Base-by-base conservation (phyloP, 2,797 vertebrate species). In the Kryptopterus vitreolus region DNA sequence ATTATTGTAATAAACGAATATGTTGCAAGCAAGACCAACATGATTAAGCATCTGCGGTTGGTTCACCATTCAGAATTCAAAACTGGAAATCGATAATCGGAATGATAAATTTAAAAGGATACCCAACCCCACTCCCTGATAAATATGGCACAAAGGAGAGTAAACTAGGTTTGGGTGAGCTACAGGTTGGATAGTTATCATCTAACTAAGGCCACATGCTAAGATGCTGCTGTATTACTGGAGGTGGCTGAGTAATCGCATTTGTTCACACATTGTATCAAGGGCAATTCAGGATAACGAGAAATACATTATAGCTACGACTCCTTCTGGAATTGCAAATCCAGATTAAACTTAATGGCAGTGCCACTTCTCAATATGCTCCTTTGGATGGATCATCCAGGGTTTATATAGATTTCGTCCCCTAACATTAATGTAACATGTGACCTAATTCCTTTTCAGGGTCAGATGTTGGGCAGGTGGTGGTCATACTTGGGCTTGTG, bases 401-500 rank as follows among this genome's bases (percentile, higher is more conserved):
- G 3, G 20, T 24, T 35, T 35, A 55, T 24, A 24, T n/a, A 24
- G 13, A 57, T 38, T 73, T 38, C 2, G 0, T 16, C 12, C n/a
- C 13, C 18, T 55, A 55, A 15, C 11, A n/a, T 35, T 13, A 5
- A 0, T 24, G 12, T 65, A 22, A 35, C 61, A 38, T 20, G 3
- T 31, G 9, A 59, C 43, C 53, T 33, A 33, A 33, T 71, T 53
- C 29, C 52, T 4, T 33, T 52, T 31, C 7, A 20, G 26, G n/a
- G 43, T 88, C 79, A 94, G 79, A 95, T 95, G 89, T 94, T 95
- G 84, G 94, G 94, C 77, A 95, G 90, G 88, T 94, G 94, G 77
- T 91, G 90, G 84, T 91, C 86, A 8, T 91, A 94, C 90, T 92
- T 94, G 78, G 91, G 90, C 85, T 93, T 94, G 83, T 92, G 89